Conservation (phyloP, 2,888 invertebrate genomes). For the Tachina lurida region DNA sequence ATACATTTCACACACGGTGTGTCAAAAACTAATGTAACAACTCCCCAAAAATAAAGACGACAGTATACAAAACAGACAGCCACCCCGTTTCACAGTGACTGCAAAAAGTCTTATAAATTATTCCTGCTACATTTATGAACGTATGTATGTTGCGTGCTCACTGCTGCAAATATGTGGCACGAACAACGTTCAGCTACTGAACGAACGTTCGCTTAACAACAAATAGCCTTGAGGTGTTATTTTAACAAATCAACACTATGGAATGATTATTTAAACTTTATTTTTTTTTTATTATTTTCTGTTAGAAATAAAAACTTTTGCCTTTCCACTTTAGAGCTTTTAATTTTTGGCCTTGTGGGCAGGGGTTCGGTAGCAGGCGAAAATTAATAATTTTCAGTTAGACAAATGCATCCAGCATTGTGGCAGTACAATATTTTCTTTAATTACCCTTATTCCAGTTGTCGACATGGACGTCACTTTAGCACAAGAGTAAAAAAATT, state of each 20-base stretch:
- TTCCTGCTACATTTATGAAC: constrained; percentile 9
- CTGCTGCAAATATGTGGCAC: not conserved
- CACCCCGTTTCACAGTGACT: constrained; percentile 22
- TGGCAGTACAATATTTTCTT: no score
- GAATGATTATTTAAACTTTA: constrained; percentile 5
- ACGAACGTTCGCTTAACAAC: constrained; percentile 50
- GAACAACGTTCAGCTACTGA: constrained; percentile 14
- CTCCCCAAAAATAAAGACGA: not conserved
- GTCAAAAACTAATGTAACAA: constrained; percentile 22
- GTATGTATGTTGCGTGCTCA: constrained; percentile 15
- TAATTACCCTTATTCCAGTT: no score
- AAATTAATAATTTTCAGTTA: no score
- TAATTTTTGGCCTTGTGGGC: no score
- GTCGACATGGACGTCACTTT: no score
- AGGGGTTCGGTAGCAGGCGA: no score
- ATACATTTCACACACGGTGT: constrained; percentile 56
- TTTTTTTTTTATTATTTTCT: not conserved
- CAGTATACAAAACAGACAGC: constrained; percentile 31
- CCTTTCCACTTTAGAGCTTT: not conserved
- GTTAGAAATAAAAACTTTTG: not conserved
- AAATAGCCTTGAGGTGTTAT: constrained; percentile 69
- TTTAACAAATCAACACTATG: constrained; percentile 63
- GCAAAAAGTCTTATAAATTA: not conserved
- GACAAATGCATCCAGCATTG: no score
- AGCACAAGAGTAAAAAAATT: no score